Conservation (phyloP, 2,888 invertebrate species). For the Vanessa cardui region DNA sequence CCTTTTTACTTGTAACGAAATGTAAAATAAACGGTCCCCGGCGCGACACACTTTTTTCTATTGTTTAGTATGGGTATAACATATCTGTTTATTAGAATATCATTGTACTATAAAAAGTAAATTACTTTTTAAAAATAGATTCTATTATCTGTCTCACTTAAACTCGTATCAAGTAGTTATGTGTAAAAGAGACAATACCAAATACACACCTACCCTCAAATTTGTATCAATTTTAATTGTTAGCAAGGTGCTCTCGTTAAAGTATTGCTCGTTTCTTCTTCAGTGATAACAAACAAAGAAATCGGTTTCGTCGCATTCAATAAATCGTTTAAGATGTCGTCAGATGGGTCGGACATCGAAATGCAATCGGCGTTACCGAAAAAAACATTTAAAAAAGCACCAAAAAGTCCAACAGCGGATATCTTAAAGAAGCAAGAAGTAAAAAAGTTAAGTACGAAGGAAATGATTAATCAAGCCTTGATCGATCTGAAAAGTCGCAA, state of each 20-base stretch:
- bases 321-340: slow-evolving; percentile 35
- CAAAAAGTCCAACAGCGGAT: slow-evolving; percentile 30
- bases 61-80: too few species aligned
- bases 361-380: slow-evolving; percentile 47
- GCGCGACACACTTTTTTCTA: too few species aligned
- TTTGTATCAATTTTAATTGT: neutral
- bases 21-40: too few species aligned
- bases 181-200: neutral
- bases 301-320: neutral
- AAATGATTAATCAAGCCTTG: slow-evolving; percentile 65
- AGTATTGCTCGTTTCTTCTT: slow-evolving; percentile 12
- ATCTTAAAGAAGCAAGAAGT: slow-evolving; percentile 44
- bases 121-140: too few species aligned
- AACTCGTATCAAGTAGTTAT: neutral
- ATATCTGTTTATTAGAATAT: too few species aligned
- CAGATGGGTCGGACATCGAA: slow-evolving; percentile 44
- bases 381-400: slow-evolving; percentile 42
- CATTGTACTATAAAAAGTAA: too few species aligned
- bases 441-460: slow-evolving; percentile 61
- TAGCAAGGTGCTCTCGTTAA: slow-evolving; percentile 4
- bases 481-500: slow-evolving; percentile 59
- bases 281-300: neutral
- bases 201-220: slow-evolving; percentile 8
- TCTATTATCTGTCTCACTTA: neutral
- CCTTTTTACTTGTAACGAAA: too few species aligned